phyloP scores from a whole-genome alignment of 1,140 invertebrate genomes.

The Drosophila suzukii region DNA sequence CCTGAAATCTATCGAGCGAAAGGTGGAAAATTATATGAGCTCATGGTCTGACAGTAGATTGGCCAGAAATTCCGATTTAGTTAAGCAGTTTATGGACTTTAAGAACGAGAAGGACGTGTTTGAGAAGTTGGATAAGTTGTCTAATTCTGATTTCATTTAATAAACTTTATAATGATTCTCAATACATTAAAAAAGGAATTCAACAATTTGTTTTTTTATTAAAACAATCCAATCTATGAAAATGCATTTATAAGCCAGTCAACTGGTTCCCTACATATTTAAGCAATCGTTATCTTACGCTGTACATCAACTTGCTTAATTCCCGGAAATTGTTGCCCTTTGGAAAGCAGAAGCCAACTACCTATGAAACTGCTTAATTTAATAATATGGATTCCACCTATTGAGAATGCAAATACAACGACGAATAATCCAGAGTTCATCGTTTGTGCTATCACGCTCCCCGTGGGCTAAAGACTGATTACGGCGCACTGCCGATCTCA shows the following conservation, averaged over 20 bases:
- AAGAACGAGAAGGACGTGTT: conserved; percentile 26
- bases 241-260: too few relatives aligned
- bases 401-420: conserved; percentile 9
- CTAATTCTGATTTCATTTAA: background rate
- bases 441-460: conserved; percentile 51
- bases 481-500: conserved; percentile 26
- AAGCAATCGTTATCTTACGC: too few relatives aligned
- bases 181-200: background rate
- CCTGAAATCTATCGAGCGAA: background rate
- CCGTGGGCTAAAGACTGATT: conserved; percentile 44
- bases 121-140: conserved; percentile 18
- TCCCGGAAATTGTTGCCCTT: background rate
- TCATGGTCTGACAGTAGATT: conserved; percentile 2
- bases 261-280: too few relatives aligned
- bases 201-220: too few relatives aligned
- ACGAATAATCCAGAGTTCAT: conserved; percentile 13
- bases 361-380: background rate
- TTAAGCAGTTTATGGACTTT: conserved; percentile 14
- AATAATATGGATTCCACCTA: too few relatives aligned
- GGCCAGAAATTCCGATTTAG: conserved; percentile 6
- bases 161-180: background rate
- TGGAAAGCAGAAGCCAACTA: conserved; percentile 23
- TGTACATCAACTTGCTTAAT: too few relatives aligned
- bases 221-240: too few relatives aligned
- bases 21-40: conserved; percentile 23